Evolutionary conservation across 2,888 invertebrate species (phyloP).

Genomic region (Apoda limacodes): DNA sequence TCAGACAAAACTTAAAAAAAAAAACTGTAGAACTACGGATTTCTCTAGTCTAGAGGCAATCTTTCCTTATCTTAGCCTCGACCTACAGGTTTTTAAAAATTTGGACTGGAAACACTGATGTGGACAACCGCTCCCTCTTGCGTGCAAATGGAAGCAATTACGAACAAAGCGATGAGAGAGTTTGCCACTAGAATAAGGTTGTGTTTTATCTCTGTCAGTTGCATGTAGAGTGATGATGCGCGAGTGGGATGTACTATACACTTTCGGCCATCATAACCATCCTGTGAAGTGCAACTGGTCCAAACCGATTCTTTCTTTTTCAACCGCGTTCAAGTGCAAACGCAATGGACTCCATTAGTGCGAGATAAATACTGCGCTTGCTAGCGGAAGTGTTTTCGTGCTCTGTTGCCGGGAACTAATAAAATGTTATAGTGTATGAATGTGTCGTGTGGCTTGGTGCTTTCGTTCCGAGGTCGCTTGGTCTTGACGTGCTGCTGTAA

Average conservation of each 20-base stretch:
- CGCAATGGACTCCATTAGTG: constrained; percentile 69
- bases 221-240: constrained; percentile 24
- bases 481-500: constrained; percentile 27
- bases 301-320: too few relatives aligned
- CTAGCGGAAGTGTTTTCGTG: constrained; percentile 42
- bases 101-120: too few relatives aligned
- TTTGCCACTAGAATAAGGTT: constrained; percentile 60
- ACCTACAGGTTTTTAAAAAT: too few relatives aligned
- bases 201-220: constrained; percentile 54
- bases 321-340: constrained; percentile 62
- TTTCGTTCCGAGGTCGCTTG: too few relatives aligned
- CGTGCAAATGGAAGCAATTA: constrained; percentile 29
- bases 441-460: too few relatives aligned
- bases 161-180: constrained; percentile 68
- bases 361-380: constrained; percentile 56
- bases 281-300: constrained; percentile 71
- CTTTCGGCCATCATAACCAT: constrained; percentile 66
- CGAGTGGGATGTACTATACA: constrained; percentile 46
- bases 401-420: constrained; percentile 34
- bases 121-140: constrained; percentile 37
- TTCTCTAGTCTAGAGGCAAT: too few relatives aligned
- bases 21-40: too few relatives aligned
- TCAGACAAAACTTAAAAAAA: too few relatives aligned
- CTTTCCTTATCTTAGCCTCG: too few relatives aligned
- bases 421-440: constrained; percentile 27